Conservation (phyloP, 2,888 invertebrate genomes). For the Allolobophora icterica region DNA sequence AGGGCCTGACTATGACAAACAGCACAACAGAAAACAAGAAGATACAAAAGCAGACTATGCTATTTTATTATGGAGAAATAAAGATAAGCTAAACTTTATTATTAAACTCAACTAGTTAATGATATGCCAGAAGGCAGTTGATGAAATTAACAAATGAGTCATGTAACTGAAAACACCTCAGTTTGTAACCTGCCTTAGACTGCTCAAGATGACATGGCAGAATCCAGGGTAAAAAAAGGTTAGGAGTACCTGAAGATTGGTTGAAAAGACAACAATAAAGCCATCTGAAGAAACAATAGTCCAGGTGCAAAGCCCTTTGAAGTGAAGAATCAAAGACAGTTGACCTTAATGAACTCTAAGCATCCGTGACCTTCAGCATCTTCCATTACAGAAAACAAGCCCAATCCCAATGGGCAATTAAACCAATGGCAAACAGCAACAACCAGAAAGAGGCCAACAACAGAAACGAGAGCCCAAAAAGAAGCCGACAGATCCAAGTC, state of each 20-base stretch:
- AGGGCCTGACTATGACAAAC: too few species aligned
- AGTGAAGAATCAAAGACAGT: background rate
- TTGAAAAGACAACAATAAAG: background rate
- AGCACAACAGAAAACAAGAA: too few species aligned
- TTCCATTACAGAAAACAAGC: constrained; percentile 34
- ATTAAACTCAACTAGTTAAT: too few species aligned
- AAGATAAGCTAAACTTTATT: too few species aligned
- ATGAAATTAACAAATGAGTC: background rate
- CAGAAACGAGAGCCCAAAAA: background rate
- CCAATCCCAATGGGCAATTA: background rate
- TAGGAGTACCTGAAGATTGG: background rate
- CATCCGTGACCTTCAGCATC: background rate
- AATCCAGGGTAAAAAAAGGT: background rate
- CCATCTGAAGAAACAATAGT: background rate
- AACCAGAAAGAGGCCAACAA: constrained; percentile 10
- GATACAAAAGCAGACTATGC: too few species aligned
- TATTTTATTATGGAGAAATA: too few species aligned
- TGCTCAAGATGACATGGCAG: background rate
- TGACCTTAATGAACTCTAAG: background rate
- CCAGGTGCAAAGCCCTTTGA: background rate
- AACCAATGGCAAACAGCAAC: background rate
- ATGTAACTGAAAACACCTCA: background rate
- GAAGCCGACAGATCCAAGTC: background rate
- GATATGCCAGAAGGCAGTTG: too few species aligned
- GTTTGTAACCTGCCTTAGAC: background rate